Conservation (phyloP, 2,888 invertebrate species). For the Clunio marinus region DNA sequence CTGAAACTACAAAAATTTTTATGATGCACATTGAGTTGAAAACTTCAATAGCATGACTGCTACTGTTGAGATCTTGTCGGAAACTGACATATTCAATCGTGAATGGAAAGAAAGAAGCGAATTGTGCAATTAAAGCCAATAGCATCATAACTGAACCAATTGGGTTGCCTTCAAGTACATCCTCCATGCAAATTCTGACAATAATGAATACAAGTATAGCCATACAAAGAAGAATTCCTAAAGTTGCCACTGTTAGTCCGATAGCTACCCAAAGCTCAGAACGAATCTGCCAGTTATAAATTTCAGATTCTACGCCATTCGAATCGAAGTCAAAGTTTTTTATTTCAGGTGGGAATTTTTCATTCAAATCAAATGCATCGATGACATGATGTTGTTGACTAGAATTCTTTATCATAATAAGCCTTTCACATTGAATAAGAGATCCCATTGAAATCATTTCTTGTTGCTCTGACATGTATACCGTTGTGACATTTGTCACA, state of each 20-base stretch:
- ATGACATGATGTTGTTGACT: neutral
- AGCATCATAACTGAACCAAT: constrained; percentile 53
- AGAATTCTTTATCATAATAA: neutral
- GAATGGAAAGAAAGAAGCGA: constrained; percentile 54
- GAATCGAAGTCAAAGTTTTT: neutral
- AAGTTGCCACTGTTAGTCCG: constrained; percentile 61
- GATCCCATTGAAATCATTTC: constrained; percentile 43
- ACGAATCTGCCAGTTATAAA: constrained; percentile 50
- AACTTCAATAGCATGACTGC: constrained; percentile 47
- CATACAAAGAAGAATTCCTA: constrained; percentile 62
- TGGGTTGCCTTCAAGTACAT: constrained; percentile 66
- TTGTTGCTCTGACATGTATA: constrained; percentile 48
- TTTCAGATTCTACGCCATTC: constrained; percentile 44
- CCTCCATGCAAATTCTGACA: constrained; percentile 59
- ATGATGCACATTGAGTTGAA: constrained; percentile 55
- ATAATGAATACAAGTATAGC: constrained; percentile 63
- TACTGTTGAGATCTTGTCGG: constrained; percentile 48
- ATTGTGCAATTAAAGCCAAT: constrained; percentile 53
- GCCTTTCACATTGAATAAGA: neutral
- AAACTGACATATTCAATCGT: constrained; percentile 52
- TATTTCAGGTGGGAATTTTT: neutral
- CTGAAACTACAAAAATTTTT: constrained; percentile 57
- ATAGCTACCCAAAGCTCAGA: constrained; percentile 58
- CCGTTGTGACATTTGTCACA: constrained; percentile 49
- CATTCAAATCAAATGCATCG: constrained; percentile 1